A percentile compares a stretch with the other conserved stretches of the same genome.
Conservation (phyloP, 2,113 vertebrate genomes). For the Galeopterus variegatus region DNA sequence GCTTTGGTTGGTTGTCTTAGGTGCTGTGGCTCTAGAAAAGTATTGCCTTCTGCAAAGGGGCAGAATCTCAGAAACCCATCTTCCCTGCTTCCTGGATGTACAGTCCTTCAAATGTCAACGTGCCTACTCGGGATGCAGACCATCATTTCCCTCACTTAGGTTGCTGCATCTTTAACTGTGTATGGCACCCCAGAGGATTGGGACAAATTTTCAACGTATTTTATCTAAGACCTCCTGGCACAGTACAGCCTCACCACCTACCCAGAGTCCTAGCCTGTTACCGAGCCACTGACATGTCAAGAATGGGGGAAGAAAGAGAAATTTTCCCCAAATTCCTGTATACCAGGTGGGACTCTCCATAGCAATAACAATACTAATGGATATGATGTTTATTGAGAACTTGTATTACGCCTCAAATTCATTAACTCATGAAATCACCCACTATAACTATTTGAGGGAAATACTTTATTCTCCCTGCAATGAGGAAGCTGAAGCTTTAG, state of each 20-base stretch:
- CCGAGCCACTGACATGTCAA: neutral
- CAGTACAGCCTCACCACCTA: neutral
- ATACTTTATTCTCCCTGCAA: neutral
- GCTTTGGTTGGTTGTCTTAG: neutral
- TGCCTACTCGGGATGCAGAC: neutral
- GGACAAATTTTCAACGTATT: neutral
- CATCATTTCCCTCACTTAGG: neutral
- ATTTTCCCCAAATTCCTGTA: neutral
- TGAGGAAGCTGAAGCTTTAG: neutral
- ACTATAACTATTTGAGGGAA: neutral
- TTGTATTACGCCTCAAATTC: neutral
- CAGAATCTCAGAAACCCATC: neutral
- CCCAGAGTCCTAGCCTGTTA: neutral
- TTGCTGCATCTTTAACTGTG: neutral
- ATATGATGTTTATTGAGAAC: neutral
- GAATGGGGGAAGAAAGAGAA: neutral
- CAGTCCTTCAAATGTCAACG: neutral
- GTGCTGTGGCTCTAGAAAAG: neutral
- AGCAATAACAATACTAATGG: neutral
- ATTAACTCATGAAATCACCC: neutral
- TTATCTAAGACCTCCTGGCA: neutral
- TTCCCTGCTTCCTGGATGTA: neutral
- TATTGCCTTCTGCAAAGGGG: neutral
- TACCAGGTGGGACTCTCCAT: neutral
- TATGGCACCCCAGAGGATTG: neutral